These are phyloP conservation scores for Vespertilio murinus DNA, from an alignment of 2,797 vertebrate genomes.

Conservation along the genomic window DNA sequence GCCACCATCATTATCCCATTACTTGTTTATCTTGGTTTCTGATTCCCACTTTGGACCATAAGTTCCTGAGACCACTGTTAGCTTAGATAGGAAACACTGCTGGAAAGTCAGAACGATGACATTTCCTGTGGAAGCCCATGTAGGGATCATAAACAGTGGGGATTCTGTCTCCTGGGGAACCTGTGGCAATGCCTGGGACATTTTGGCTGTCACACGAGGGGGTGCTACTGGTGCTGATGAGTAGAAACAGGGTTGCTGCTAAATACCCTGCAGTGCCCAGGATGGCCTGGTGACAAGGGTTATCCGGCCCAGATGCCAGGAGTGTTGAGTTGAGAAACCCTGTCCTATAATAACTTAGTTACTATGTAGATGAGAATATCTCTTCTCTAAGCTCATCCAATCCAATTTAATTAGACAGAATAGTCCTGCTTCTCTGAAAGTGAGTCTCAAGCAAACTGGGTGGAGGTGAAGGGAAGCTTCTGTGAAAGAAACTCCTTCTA, in stretches of 20 bases:
- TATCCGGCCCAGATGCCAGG: not conserved
- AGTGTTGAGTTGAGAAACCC: not conserved
- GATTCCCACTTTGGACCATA: not conserved
- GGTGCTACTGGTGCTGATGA: not conserved
- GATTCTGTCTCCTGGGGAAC: not conserved
- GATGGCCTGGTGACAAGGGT: not conserved
- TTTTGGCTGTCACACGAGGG: not conserved
- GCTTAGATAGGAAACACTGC: not conserved
- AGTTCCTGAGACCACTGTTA: not conserved
- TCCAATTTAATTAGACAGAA: not conserved
- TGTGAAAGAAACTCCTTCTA: not conserved
- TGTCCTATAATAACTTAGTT: not conserved
- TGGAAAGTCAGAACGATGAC: not conserved
- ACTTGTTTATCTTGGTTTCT: constrained; percentile 19
- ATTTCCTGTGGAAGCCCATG: not conserved
- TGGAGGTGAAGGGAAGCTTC: not conserved
- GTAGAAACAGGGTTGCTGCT: not conserved
- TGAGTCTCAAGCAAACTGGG: not conserved
- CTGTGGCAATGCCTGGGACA: not conserved
- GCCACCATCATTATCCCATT: not conserved
- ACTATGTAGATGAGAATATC: not conserved
- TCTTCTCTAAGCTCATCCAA: not conserved
- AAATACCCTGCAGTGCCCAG: not conserved
- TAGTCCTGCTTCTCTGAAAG: constrained; percentile 24
- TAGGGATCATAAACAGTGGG: not conserved